Percentiles rank a stretch among this genome's conserved stretches.
phyloP scores from a whole-genome alignment of 2,797 vertebrate species.

The Acanthiza pusilla region DNA sequence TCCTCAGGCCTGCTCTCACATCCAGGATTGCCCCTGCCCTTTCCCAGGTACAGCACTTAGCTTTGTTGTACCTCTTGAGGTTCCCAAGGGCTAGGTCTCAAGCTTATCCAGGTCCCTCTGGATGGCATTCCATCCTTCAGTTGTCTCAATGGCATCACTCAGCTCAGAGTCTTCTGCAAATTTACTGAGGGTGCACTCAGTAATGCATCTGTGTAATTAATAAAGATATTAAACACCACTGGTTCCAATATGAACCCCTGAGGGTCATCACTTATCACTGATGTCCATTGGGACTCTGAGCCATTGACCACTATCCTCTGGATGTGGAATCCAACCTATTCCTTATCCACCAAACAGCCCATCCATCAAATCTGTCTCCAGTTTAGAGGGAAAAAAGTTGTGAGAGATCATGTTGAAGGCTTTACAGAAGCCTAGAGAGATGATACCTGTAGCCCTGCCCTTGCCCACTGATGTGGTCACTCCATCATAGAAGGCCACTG shows the following conservation, averaged over 20 bases:
- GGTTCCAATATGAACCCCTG: background rate
- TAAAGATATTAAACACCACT: background rate
- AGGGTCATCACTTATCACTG: background rate
- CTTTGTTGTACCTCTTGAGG: background rate
- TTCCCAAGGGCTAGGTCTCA: background rate
- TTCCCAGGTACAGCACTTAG: no score
- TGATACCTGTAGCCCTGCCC: background rate
- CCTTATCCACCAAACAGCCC: background rate
- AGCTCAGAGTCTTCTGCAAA: background rate
- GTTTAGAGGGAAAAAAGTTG: background rate
- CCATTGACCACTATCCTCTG: background rate
- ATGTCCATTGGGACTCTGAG: background rate
- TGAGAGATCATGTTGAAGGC: rapidly evolving
- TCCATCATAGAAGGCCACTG: background rate
- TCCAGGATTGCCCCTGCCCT: background rate
- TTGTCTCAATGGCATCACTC: background rate
- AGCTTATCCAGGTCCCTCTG: background rate
- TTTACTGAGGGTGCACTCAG: background rate
- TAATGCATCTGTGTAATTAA: background rate
- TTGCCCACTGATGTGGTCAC: background rate
- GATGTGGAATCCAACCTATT: background rate
- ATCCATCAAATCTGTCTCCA: background rate
- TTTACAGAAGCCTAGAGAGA: background rate
- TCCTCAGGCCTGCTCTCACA: background rate
- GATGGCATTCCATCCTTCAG: background rate